phyloP scores from a whole-genome alignment of 2,888 invertebrate genomes.

The Eristalis intricaria region DNA sequence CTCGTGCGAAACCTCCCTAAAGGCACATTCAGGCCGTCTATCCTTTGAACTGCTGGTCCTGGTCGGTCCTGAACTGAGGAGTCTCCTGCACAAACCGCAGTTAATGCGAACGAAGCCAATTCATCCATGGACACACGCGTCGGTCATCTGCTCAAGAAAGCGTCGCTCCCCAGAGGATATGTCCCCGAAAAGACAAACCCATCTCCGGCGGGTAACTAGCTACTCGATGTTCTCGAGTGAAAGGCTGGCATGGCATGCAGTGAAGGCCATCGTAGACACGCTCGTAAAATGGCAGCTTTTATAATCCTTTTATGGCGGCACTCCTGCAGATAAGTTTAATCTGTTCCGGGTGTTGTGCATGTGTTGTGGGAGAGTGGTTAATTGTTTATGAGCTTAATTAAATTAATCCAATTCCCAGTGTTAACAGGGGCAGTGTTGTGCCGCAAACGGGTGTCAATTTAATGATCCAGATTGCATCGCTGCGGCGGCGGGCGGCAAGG shows the following conservation, averaged over 20 bases:
- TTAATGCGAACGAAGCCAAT: too few species aligned
- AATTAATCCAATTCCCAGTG: background rate
- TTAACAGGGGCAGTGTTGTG: background rate
- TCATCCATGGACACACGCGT: too few species aligned
- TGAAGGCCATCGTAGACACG: background rate
- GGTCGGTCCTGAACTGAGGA: too few species aligned
- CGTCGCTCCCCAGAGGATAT: background rate
- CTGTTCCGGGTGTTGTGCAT: background rate
- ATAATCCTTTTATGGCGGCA: background rate
- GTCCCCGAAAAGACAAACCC: background rate
- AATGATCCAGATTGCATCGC: background rate
- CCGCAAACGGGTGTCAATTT: background rate
- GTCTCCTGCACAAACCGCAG: too few species aligned
- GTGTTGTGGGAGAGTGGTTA: background rate
- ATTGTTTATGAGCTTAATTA: background rate
- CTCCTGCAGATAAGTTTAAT: conserved; percentile 5
- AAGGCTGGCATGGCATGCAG: background rate
- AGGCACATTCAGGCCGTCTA: too few species aligned
- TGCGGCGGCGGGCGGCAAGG: background rate
- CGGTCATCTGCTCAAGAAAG: too few species aligned
- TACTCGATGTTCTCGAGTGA: background rate
- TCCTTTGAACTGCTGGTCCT: too few species aligned
- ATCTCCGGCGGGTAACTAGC: background rate
- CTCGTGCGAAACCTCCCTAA: too few species aligned
- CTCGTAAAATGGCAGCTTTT: background rate